Percentiles rank a stretch among this genome's conserved stretches.
phyloP scores from a whole-genome alignment of 2,888 invertebrate genomes.

The Coelinius sp. region DNA sequence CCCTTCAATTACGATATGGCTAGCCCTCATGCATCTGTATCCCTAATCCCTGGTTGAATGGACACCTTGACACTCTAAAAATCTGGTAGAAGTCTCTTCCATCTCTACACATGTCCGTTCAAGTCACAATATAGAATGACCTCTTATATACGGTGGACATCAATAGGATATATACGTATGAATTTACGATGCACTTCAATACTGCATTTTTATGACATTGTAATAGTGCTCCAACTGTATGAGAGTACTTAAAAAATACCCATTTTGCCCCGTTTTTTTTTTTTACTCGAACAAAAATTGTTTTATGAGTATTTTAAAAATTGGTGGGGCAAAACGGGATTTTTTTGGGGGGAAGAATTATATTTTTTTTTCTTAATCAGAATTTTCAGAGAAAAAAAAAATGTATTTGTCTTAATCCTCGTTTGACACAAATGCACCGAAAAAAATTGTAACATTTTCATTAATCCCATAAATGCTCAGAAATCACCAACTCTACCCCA shows the following conservation, averaged over 20 bases:
- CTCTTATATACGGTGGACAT: background rate
- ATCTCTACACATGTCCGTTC: constrained; percentile 7
- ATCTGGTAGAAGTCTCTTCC: background rate
- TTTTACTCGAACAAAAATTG: background rate
- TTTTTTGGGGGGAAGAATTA: too few relatives aligned
- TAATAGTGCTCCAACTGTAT: background rate
- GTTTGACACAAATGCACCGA: background rate
- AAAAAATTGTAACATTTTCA: background rate
- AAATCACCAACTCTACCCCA: background rate
- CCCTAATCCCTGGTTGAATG: constrained; percentile 25
- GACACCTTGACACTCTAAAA: background rate
- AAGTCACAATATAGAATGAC: constrained; percentile 3
- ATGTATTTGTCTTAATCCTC: background rate
- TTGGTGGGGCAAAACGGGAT: background rate
- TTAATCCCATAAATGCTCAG: background rate
- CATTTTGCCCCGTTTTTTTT: background rate
- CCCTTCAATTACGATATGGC: constrained; percentile 25
- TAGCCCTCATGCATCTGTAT: background rate
- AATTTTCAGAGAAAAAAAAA: too few relatives aligned
- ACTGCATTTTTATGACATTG: background rate
- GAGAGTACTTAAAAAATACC: background rate
- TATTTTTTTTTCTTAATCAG: too few relatives aligned
- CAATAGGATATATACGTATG: constrained; percentile 3
- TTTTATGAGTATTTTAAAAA: too few relatives aligned
- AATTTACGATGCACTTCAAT: constrained; percentile 15